Evolutionary conservation across 2,113 vertebrate species (phyloP).

Genomic region (Macaca nemestrina): DNA sequence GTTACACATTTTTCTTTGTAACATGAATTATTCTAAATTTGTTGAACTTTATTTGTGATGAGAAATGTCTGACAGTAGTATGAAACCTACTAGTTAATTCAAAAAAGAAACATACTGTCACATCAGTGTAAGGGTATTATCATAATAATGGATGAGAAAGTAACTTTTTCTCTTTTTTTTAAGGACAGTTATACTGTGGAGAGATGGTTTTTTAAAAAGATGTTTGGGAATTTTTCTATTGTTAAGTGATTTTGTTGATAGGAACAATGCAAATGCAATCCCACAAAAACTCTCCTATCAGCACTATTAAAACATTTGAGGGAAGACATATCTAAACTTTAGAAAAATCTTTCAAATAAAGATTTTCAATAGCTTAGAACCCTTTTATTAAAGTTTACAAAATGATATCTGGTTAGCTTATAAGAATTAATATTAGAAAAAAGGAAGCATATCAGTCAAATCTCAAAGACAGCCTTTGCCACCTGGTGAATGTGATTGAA

Average conservation of each 20-base stretch:
- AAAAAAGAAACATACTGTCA: background rate
- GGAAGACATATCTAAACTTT: conserved; percentile 3
- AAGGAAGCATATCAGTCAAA: background rate
- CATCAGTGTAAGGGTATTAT: background rate
- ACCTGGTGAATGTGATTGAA: background rate
- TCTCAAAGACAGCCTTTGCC: background rate
- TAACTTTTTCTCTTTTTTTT: background rate
- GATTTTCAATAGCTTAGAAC: background rate
- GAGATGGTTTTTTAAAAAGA: background rate
- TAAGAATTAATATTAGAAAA: background rate
- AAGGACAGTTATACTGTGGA: background rate
- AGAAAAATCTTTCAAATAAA: conserved; percentile 18
- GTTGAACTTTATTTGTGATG: conserved; percentile 26
- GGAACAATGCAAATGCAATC: background rate
- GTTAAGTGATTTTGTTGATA: conserved; percentile 25
- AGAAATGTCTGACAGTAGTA: background rate
- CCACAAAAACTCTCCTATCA: background rate
- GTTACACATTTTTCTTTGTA: conserved; percentile 11
- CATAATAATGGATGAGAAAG: background rate
- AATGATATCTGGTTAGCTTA: background rate
- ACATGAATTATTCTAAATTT: conserved; percentile 34
- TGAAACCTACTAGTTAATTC: background rate
- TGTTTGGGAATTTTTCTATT: background rate
- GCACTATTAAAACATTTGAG: background rate
- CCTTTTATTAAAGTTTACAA: background rate